Conservation (phyloP, 1,140 invertebrate species). For the Saccostrea echinata region DNA sequence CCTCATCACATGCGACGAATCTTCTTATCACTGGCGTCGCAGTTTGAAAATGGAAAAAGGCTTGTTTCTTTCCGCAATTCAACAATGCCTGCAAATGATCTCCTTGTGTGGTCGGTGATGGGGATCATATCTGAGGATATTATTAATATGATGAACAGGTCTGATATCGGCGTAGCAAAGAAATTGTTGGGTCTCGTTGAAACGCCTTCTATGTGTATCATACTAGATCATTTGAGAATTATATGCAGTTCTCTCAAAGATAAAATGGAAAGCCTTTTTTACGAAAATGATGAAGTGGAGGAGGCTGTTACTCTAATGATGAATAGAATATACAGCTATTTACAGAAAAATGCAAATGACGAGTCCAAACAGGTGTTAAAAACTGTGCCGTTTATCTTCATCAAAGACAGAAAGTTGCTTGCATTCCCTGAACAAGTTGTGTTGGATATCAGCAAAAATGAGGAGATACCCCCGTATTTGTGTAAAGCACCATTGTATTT, state of each 20-base stretch:
- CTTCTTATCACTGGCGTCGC: neutral
- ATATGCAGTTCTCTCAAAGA: neutral
- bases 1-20: neutral
- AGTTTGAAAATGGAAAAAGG: neutral
- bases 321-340: neutral
- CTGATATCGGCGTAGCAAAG: neutral
- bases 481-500: conserved; percentile 64
- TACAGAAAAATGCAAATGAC: neutral
- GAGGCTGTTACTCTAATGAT: neutral
- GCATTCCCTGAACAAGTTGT: conserved; percentile 58
- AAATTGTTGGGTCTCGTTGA: neutral
- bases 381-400: conserved; percentile 44
- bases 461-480: conserved; percentile 67
- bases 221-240: neutral
- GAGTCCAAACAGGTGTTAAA: neutral
- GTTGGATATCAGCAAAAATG: conserved; percentile 58
- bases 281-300: neutral
- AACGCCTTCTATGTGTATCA: neutral
- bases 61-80: neutral
- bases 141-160: neutral
- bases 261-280: neutral
- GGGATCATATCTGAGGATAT: neutral
- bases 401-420: neutral
- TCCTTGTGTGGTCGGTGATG: neutral
- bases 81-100: neutral